Evolutionary conservation across 1,140 invertebrate genomes (phyloP), one percentile per base, ranked within the genome.

Genomic region (Hirudo medicinalis): DNA sequence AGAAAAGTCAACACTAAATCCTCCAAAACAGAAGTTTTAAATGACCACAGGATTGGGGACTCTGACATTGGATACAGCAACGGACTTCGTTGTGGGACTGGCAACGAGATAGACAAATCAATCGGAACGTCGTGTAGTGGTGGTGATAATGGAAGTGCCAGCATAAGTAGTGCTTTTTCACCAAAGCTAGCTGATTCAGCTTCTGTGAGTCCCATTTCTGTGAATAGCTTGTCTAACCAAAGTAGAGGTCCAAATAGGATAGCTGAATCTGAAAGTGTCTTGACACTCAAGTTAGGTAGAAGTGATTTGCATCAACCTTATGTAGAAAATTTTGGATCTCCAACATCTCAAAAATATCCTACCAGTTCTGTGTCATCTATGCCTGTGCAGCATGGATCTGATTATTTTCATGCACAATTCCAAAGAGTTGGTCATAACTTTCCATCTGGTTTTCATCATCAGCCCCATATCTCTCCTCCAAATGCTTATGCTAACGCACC

Each of bases 1-100:
- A 63, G 29, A 63, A 63, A 63, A 63, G 8, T 15, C 22, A 63
- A 32, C 20, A 63, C 22, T 63, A 63, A 63, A 22, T n/a, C 57
- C 19, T 63, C 29, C 13, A 63, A 63, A 32, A 25, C 57, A 63
- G 57, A 63, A 63, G 57, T 63, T 63, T n/a, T 22, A n/a, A 63
- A 63, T 63, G 22, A 32, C 57, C 57, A 63, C 57, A 63, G 57
- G 29, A 63, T 32, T 49, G 29, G 57, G 22, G 29, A 63, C 17
- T 22, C 13, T 6, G 57, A 32, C 8, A 63, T 25, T 63, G 29
- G 57, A 22, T 25, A 32, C 29, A 63, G 29, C 19, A 32, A 63
- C 29, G 57, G 57, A 32, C 22, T 25, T 20, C 29, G 29, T 19
- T 22, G 20, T 63, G 57, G 57, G 29, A 4, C 57, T 25, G 29